These are phyloP conservation scores for Bombus consobrinus DNA, from an alignment of 1,140 invertebrate species.

Conservation along the genomic window DNA sequence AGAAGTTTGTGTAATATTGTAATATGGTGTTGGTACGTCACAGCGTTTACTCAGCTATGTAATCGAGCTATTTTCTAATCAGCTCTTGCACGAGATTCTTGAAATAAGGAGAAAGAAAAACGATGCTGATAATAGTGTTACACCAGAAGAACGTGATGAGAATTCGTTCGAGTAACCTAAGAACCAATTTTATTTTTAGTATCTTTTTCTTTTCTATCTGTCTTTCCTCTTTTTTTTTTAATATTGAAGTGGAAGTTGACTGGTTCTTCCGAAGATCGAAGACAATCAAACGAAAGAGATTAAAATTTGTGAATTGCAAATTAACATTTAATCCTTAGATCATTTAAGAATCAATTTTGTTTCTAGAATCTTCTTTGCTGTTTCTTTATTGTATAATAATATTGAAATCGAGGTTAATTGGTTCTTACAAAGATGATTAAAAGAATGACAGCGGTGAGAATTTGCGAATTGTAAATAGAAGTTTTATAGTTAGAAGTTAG, in stretches of 20 bases:
- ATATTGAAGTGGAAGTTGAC: too few species aligned
- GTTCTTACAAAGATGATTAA: neutral
- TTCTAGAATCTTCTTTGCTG: neutral
- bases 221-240: too few species aligned
- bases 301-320: too few species aligned
- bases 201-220: too few species aligned
- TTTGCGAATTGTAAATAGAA: neutral
- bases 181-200: neutral
- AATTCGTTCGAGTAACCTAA: neutral
- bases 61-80: slow-evolving; percentile 21
- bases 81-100: slow-evolving; percentile 2
- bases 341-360: neutral
- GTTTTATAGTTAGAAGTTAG: slow-evolving; percentile 1
- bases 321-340: neutral
- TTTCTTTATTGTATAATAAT: neutral
- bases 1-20: slow-evolving; percentile 24
- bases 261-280: too few species aligned
- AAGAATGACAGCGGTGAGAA: neutral
- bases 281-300: too few species aligned
- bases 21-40: slow-evolving; percentile 14
- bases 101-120: neutral
- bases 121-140: neutral
- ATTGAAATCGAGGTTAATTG: too few species aligned
- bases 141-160: neutral
- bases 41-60: neutral